phyloP scores from a whole-genome alignment of 2,888 invertebrate genomes.

The Drosophila setosimentum region DNA sequence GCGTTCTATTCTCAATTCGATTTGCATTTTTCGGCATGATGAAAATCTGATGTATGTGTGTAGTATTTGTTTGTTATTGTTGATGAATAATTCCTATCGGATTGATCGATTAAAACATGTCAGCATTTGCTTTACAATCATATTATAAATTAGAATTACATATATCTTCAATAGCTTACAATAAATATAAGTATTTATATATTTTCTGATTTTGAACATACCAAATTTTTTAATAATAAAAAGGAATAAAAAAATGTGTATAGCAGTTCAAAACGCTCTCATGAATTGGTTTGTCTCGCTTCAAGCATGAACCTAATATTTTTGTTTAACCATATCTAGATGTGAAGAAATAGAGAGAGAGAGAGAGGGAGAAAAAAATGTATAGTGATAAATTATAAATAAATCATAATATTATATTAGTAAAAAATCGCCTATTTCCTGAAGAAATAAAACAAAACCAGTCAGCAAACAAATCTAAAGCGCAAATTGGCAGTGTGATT shows the following conservation, averaged over 20 bases:
- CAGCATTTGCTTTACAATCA: constrained; percentile 49
- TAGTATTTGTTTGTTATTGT: constrained; percentile 9
- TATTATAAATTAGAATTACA: constrained; percentile 65
- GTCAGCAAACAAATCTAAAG: constrained; percentile 13
- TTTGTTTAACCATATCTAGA: constrained; percentile 85
- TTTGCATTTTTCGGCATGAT: constrained; percentile 28
- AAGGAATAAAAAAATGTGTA: constrained; percentile 53
- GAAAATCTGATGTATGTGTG: background rate
- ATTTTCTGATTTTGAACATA: constrained; percentile 53
- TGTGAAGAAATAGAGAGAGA: constrained; percentile 50
- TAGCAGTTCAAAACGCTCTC: constrained; percentile 59
- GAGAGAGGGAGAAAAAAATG: constrained; percentile 42
- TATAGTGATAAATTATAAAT: constrained; percentile 21
- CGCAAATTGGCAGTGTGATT: constrained; percentile 48
- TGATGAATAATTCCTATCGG: constrained; percentile 18
- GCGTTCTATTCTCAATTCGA: constrained; percentile 29
- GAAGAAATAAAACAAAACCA: constrained; percentile 6
- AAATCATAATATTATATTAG: constrained; percentile 25
- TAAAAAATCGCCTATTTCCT: background rate
- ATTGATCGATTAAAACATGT: constrained; percentile 38
- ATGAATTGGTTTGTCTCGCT: constrained; percentile 58
- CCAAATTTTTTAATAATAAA: constrained; percentile 57
- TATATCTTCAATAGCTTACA: constrained; percentile 62
- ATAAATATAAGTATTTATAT: constrained; percentile 66
- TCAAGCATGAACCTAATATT: constrained; percentile 81